Evolutionary conservation across 2,797 vertebrate genomes (phyloP).

Genomic region (Malurus leucopterus): DNA sequence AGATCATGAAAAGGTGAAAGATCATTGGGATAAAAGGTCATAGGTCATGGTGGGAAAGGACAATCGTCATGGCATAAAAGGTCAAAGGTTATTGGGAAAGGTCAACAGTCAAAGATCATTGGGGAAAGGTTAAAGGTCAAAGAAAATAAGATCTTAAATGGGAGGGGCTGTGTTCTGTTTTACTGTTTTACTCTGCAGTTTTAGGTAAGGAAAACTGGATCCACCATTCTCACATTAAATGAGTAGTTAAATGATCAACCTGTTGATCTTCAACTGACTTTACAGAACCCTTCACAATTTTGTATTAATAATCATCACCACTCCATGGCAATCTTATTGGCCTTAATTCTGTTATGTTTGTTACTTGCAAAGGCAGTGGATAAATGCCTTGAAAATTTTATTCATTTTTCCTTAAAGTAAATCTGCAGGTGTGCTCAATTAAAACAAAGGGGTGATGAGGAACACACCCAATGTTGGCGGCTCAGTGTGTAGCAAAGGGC

Average conservation of each 20-base stretch:
- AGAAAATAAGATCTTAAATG: not conserved
- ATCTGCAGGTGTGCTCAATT: not conserved
- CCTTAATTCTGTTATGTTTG: not conserved
- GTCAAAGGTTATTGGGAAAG: too few relatives aligned
- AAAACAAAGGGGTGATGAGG: not conserved
- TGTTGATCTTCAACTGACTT: not conserved
- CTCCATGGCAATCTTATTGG: not conserved
- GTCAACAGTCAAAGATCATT: too few relatives aligned
- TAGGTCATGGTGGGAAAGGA: too few relatives aligned
- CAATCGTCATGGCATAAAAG: too few relatives aligned
- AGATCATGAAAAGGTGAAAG: too few relatives aligned
- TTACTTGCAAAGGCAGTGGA: not conserved
- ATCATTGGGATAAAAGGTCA: too few relatives aligned
- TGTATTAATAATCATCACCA: not conserved
- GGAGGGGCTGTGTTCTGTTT: not conserved
- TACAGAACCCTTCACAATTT: not conserved
- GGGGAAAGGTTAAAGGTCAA: too few relatives aligned
- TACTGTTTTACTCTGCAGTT: not conserved
- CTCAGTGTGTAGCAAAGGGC: not conserved
- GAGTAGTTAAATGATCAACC: not conserved
- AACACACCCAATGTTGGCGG: not conserved
- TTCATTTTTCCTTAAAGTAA: not conserved
- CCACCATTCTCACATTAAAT: not conserved
- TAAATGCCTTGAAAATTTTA: not conserved
- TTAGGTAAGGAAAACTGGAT: not conserved